Conservation (phyloP, 2,113 vertebrate genomes). For the Macroglossus sobrinus region DNA sequence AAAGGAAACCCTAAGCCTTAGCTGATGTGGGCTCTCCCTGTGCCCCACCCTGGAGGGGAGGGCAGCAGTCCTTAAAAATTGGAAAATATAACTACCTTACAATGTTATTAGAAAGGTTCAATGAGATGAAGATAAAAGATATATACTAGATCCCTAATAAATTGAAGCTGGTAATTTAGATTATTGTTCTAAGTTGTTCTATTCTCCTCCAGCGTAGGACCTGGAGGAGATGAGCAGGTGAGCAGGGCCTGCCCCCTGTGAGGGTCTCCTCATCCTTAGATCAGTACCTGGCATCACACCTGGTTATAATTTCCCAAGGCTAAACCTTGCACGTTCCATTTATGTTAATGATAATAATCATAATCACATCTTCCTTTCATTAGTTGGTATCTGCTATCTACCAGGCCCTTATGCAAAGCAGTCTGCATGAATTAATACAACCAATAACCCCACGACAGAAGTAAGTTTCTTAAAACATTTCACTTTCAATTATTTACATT, state of each 20-base stretch:
- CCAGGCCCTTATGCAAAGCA: background rate
- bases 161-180: background rate
- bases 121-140: background rate
- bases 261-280: background rate
- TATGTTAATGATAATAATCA: background rate
- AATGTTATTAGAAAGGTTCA: background rate
- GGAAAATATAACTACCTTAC: background rate
- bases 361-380: background rate
- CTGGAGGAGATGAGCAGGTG: background rate
- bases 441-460: background rate
- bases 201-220: background rate
- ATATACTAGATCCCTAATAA: background rate
- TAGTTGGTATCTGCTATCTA: background rate
- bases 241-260: background rate
- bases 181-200: background rate
- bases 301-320: background rate
- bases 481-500: background rate
- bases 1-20: background rate
- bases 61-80: background rate
- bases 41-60: too few species aligned
- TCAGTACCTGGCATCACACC: background rate
- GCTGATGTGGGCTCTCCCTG: background rate
- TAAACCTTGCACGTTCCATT: background rate
- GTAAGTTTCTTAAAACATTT: conserved; percentile 10
- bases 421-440: background rate